Percentiles rank a stretch among this genome's conserved stretches.
phyloP scores from a whole-genome alignment of 2,113 vertebrate species.

The Trochalopteron elliotii region DNA sequence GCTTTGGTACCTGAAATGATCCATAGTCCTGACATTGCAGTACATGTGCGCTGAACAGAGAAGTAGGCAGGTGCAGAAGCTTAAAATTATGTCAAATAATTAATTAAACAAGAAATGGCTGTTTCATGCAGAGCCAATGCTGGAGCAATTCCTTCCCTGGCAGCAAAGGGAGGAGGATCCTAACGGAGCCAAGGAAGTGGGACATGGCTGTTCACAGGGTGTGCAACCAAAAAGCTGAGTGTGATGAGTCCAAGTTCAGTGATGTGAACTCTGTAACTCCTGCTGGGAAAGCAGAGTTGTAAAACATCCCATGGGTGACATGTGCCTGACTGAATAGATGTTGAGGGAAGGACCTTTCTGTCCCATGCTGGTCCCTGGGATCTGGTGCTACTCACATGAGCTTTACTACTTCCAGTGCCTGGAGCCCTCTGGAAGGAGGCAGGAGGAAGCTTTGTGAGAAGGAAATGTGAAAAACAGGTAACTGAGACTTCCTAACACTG shows the following conservation, averaged over 20 bases:
- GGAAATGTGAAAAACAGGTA: background rate
- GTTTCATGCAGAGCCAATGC: background rate
- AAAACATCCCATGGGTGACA: background rate
- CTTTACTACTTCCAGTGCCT: background rate
- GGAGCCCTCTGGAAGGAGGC: background rate
- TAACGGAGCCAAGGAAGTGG: rapidly evolving
- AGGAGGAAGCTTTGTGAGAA: background rate
- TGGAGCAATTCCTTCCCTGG: background rate
- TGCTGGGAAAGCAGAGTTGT: background rate
- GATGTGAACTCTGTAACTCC: background rate
- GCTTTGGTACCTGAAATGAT: background rate
- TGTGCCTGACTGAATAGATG: background rate
- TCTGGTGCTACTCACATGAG: background rate
- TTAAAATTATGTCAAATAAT: background rate
- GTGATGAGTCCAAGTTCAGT: background rate
- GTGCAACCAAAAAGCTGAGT: background rate
- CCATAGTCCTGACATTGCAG: background rate
- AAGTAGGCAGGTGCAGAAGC: background rate
- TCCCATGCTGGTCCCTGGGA: background rate
- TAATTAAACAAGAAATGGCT: background rate
- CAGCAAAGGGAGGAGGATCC: background rate
- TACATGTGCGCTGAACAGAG: background rate
- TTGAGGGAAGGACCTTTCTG: background rate
- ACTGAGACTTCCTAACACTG: background rate
- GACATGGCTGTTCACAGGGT: background rate